A percentile compares a stretch with the other conserved stretches of the same genome.
Conservation (phyloP, 2,888 invertebrate species). For the Cephonodes hylas region DNA sequence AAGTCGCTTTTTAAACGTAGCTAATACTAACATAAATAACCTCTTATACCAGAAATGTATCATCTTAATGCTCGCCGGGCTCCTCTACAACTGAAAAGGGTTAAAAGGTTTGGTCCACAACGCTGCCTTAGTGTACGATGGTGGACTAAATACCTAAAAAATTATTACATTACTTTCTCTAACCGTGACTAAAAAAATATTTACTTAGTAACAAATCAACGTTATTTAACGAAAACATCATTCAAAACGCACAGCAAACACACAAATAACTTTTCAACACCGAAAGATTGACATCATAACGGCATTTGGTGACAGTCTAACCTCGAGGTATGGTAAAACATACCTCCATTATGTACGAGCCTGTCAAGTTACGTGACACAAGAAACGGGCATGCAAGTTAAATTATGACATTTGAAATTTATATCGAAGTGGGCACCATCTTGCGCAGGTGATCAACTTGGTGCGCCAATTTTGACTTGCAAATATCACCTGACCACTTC, state of each 20-base stretch:
- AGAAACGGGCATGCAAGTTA: neutral
- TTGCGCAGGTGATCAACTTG: neutral
- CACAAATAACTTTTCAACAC: neutral
- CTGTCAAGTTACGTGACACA: conserved; percentile 5
- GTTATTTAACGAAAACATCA: neutral
- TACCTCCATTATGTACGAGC: conserved; percentile 5
- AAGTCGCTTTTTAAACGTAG: neutral
- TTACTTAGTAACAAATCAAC: neutral
- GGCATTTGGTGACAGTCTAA: neutral
- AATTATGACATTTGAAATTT: neutral
- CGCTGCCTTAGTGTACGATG: too few species aligned
- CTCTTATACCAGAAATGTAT: too few species aligned
- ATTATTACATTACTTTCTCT: neutral
- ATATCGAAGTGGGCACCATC: neutral
- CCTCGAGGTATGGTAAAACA: neutral
- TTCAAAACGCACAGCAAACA: neutral
- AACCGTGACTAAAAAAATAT: neutral
- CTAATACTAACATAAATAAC: too few species aligned
- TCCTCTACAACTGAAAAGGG: too few species aligned
- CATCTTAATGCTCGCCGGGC: too few species aligned
- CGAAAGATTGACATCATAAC: conserved; percentile 7
- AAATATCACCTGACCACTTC: neutral
- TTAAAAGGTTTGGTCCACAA: too few species aligned
- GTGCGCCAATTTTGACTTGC: conserved; percentile 5
- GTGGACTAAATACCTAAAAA: neutral